Conservation (phyloP, 2,113 vertebrate species). For the Turdus rufiventris region DNA sequence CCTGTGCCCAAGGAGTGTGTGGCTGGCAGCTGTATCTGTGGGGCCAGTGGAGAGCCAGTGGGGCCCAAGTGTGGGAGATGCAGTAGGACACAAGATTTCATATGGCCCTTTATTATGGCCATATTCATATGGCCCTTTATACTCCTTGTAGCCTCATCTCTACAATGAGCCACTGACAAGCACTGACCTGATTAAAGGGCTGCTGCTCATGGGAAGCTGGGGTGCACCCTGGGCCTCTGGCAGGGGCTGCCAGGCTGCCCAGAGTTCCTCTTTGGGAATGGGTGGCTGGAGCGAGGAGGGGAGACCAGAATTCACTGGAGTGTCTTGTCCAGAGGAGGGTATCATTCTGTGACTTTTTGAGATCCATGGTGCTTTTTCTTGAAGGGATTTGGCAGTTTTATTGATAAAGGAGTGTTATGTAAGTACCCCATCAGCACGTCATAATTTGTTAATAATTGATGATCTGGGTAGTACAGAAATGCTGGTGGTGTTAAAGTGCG, state of each 20-base stretch:
- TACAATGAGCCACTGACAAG: neutral
- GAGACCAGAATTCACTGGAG: neutral
- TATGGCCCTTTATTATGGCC: neutral
- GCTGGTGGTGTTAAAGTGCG: neutral
- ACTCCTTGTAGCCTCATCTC: neutral
- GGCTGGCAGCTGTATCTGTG: neutral
- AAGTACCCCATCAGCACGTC: constrained; percentile 11
- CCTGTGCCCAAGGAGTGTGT: neutral
- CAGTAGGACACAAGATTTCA: neutral
- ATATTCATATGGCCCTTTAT: neutral
- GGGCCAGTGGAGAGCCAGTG: neutral
- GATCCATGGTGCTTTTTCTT: neutral
- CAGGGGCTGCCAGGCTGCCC: neutral
- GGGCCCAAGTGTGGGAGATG: neutral
- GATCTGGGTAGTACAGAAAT: neutral
- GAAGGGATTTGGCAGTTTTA: neutral
- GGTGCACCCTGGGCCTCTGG: neutral
- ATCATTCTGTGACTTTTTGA: neutral
- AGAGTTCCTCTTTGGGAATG: neutral
- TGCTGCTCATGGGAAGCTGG: neutral
- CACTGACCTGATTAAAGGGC: constrained; percentile 1
- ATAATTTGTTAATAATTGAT: constrained; percentile 55
- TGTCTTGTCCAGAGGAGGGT: neutral
- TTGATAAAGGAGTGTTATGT: constrained; percentile 30
- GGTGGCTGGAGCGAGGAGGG: neutral